Evolutionary conservation across 2,888 invertebrate genomes (phyloP).

Genomic region (Euzophera pinguis): DNA sequence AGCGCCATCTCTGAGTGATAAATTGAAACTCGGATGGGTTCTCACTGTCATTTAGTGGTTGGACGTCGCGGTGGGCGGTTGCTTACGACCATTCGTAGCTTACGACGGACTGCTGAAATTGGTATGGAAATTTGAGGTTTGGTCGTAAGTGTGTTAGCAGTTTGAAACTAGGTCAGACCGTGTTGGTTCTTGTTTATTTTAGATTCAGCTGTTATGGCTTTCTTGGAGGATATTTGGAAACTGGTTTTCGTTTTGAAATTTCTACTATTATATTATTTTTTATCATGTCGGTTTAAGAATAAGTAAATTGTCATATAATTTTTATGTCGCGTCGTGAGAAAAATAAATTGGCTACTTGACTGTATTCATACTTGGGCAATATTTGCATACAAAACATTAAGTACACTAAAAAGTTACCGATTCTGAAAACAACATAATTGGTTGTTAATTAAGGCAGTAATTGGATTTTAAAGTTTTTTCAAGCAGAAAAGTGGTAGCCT

Average conservation of each 20-base stretch:
- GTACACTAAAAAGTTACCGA: too few relatives aligned
- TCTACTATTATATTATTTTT: background rate
- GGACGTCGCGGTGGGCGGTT: constrained; percentile 29
- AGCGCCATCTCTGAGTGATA: constrained; percentile 76
- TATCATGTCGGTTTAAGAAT: background rate
- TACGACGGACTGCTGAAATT: background rate
- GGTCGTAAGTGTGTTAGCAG: constrained; percentile 6
- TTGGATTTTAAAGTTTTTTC: too few relatives aligned
- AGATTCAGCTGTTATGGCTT: background rate
- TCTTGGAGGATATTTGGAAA: background rate
- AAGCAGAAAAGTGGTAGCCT: too few relatives aligned
- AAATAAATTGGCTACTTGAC: too few relatives aligned
- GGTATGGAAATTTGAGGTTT: constrained; percentile 9
- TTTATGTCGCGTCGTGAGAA: too few relatives aligned
- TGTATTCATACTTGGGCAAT: too few relatives aligned
- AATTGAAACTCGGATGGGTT: constrained; percentile 74
- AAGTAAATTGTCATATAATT: too few relatives aligned
- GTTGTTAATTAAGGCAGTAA: too few relatives aligned
- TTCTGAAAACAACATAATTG: too few relatives aligned
- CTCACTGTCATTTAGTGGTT: constrained; percentile 64
- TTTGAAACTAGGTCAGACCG: constrained; percentile 2
- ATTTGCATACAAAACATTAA: too few relatives aligned
- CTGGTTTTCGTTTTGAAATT: background rate
- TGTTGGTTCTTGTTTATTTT: constrained; percentile 3
- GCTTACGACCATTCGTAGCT: too few relatives aligned